A percentile compares a stretch with the other conserved stretches of the same genome.
These are phyloP conservation scores for Nanger granti DNA, from an alignment of 2,113 vertebrate genomes.

Conservation along the genomic window DNA sequence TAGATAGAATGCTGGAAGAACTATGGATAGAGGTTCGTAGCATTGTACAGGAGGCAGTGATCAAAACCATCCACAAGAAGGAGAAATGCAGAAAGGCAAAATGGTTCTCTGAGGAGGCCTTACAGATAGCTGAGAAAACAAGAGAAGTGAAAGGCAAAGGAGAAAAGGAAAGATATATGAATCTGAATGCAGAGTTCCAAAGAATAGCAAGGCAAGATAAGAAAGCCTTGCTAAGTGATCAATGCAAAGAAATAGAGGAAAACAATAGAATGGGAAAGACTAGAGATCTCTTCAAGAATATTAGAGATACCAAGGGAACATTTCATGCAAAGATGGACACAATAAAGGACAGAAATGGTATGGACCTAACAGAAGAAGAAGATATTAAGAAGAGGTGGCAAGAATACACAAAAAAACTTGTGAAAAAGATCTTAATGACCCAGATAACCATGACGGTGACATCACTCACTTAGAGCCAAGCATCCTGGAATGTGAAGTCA, in stretches of 20 bases:
- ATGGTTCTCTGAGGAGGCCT: background rate
- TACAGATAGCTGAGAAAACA: background rate
- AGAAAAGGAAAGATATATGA: background rate
- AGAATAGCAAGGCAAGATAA: background rate
- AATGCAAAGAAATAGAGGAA: background rate
- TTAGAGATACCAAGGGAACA: background rate
- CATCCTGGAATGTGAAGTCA: background rate
- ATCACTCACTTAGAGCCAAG: background rate
- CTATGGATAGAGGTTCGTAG: background rate
- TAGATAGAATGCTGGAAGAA: background rate
- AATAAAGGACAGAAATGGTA: background rate
- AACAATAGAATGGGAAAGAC: background rate
- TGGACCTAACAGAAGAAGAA: background rate
- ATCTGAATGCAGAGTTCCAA: background rate
- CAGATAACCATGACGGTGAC: background rate
- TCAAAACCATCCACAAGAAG: background rate
- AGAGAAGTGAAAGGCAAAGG: background rate
- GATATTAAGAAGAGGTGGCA: background rate
- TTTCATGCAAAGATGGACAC: background rate
- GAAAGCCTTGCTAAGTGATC: background rate
- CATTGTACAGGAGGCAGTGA: background rate
- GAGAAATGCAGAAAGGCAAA: background rate
- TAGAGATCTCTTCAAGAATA: background rate
- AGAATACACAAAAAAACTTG: background rate
- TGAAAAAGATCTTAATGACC: background rate